phyloP scores from a whole-genome alignment of 2,113 vertebrate genomes.

The Toxotes jaculatrix region DNA sequence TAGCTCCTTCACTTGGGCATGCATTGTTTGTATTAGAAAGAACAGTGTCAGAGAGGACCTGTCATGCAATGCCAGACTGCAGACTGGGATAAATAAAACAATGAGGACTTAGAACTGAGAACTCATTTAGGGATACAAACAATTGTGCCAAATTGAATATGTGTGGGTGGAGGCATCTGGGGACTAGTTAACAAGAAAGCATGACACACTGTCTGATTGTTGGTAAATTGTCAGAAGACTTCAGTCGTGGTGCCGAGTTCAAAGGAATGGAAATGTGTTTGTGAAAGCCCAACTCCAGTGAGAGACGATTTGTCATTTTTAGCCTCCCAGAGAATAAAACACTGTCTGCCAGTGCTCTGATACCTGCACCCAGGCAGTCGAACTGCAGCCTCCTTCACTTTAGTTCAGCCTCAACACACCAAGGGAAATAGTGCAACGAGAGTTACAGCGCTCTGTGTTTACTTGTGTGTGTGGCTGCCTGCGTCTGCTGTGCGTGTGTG shows the following conservation, averaged over 20 bases:
- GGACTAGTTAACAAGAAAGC: constrained; percentile 64
- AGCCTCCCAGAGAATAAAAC: constrained; percentile 66
- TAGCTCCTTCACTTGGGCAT: constrained; percentile 5
- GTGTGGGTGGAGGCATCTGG: constrained; percentile 23
- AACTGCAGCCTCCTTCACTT: constrained; percentile 32
- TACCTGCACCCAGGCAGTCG: constrained; percentile 53
- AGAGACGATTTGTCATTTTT: constrained; percentile 73
- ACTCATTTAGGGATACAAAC: constrained; percentile 59
- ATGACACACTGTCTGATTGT: constrained; percentile 65
- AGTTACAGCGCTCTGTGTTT: constrained; percentile 22
- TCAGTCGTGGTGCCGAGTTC: constrained; percentile 60
- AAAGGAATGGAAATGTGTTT: constrained; percentile 76
- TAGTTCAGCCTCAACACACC: neutral
- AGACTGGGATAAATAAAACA: constrained; percentile 56
- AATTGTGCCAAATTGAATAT: constrained; percentile 45
- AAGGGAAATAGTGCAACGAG: constrained; percentile 34
- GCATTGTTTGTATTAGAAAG: constrained; percentile 15
- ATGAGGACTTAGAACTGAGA: constrained; percentile 42
- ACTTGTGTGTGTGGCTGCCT: neutral
- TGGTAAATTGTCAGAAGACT: constrained; percentile 68
- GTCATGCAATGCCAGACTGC: constrained; percentile 22
- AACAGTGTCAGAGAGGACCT: constrained; percentile 22
- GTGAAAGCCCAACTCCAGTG: constrained; percentile 59
- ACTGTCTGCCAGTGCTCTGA: constrained; percentile 49
- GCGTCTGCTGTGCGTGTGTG: neutral